Conservation (phyloP, 2,888 invertebrate species). For the Boloria euphrosyne region DNA sequence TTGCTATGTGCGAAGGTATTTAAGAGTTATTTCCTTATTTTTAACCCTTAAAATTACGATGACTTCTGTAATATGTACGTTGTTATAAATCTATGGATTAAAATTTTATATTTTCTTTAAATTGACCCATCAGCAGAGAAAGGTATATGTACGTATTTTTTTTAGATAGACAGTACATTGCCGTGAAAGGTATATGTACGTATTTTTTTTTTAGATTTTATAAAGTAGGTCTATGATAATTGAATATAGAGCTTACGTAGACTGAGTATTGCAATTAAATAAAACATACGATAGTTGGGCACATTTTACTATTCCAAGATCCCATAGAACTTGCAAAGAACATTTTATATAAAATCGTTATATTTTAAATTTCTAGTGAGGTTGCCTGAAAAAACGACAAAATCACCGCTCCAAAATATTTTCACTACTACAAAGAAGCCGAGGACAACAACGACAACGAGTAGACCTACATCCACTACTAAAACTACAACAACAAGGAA, state of each 20-base stretch:
- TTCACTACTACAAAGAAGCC: constrained; percentile 43
- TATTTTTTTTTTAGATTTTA: no score
- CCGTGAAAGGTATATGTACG: no score
- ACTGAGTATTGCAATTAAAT: no score
- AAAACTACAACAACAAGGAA: constrained; percentile 52
- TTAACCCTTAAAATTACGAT: no score
- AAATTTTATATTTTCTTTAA: not conserved
- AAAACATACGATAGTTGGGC: no score
- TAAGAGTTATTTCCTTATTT: not conserved
- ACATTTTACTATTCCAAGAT: no score
- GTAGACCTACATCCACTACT: constrained; percentile 37
- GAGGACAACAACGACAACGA: constrained; percentile 43
- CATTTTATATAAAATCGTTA: not conserved
- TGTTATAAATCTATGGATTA: not conserved
- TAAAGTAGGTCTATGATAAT: no score
- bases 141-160: no score
- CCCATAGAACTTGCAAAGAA: not conserved
- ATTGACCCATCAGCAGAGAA: not conserved
- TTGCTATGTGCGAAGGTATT: constrained; percentile 85
- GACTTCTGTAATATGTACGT: not conserved
- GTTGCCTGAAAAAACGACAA: constrained; percentile 47
- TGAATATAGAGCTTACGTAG: no score
- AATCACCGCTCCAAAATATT: constrained; percentile 51
- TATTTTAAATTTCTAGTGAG: constrained; percentile 27
- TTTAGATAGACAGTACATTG: no score